Base-by-base conservation (phyloP, 2,797 vertebrate species). In the Eidolon dupreanum region DNA sequence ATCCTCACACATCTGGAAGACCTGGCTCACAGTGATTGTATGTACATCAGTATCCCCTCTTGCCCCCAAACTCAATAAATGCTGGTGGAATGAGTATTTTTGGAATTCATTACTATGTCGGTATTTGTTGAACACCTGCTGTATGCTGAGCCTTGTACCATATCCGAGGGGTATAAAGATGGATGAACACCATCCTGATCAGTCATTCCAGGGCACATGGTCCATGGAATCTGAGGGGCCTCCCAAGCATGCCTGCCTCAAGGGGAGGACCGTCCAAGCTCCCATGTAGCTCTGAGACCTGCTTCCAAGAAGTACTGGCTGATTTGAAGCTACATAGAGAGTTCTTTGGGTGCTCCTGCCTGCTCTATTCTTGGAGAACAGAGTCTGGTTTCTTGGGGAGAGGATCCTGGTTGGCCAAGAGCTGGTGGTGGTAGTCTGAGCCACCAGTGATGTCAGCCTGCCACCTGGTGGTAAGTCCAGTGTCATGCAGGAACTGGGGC, bases 401-500 rank as follows among this genome's bases (percentile, higher is more conserved):
- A 49, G 33, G 20, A 16, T 20, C 7, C 53, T 6, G 28, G 33
- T 28, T 4, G 38, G 65, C 22, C 6, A 0, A 8, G 22, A 19
- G 13, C 26, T 6, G 46, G 26, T 31, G 46, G 36, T 85, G 1
- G 43, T 1, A n/a, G 43, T 20, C 8, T 1, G 5, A 68, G 33
- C 71, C 77, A 79, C 28, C 0, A 4, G 87, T 49, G 77, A 59
- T 74, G 73, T 92, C 70, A n/a, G 77, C 20, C 88, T 94, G 97
- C 97, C 97, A 92, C 90, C 97, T 96, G 66, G 87, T 94, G 96
- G 93, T 74, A 0, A 7, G 0, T 43, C 0, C 2, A 0, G 10
- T 31, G 59, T 74, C 38, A 33, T 61, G 89, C 91, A 90, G 77
- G 8, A 20, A 11, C 22, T 9, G 0, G 12, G 55, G 73, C 3